Conservation (phyloP, 2,113 vertebrate genomes). For the Melanerpes formicivorus region DNA sequence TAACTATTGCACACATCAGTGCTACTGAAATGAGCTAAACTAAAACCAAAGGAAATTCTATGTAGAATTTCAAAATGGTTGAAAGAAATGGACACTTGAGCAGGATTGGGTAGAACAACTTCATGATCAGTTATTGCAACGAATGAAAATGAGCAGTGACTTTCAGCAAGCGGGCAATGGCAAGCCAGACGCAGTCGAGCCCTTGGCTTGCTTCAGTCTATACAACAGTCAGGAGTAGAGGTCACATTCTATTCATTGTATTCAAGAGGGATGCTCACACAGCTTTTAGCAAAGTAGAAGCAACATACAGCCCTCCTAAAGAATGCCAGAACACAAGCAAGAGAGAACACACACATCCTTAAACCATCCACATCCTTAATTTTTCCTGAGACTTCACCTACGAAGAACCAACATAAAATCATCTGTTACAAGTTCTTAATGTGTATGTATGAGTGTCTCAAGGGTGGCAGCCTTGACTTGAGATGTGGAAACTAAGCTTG, state of each 20-base stretch:
- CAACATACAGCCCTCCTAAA: background rate
- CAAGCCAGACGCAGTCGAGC: background rate
- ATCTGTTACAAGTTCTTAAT: background rate
- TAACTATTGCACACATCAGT: background rate
- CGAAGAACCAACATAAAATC: background rate
- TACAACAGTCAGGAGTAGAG: background rate
- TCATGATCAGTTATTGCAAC: background rate
- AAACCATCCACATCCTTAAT: background rate
- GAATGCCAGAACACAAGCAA: fast-evolving
- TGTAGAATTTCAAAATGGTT: background rate
- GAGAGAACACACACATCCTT: background rate
- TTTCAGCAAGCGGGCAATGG: background rate
- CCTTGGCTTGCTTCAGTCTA: background rate
- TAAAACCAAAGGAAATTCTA: background rate
- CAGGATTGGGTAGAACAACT: background rate
- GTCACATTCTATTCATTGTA: fast-evolving
- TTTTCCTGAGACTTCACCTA: background rate
- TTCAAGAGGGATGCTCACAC: background rate
- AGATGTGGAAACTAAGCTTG: background rate
- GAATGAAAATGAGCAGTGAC: background rate
- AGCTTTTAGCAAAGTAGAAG: background rate
- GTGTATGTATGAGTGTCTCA: background rate
- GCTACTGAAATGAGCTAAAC: background rate
- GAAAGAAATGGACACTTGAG: background rate
- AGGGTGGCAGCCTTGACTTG: background rate